phyloP scores from a whole-genome alignment of 2,888 invertebrate genomes.

The Lasioglossum oenotherae region DNA sequence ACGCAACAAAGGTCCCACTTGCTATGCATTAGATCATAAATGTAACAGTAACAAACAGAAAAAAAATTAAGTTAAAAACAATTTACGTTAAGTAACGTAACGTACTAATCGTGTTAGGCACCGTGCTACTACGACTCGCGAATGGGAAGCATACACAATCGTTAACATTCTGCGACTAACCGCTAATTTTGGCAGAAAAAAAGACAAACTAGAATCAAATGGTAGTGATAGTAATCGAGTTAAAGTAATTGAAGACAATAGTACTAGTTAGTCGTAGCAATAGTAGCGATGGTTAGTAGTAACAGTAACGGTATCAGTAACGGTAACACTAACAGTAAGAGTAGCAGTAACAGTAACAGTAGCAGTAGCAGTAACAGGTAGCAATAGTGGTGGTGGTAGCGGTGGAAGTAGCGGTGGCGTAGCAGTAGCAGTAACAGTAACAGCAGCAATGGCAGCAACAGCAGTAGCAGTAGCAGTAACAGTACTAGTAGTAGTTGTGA shows the following conservation, averaged over 20 bases:
- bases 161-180: conserved; percentile 12
- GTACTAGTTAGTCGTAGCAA: background rate
- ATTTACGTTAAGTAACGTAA: background rate
- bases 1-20: conserved; percentile 37
- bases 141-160: conserved; percentile 13
- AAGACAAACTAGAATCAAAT: conserved; percentile 1
- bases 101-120: background rate
- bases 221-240: background rate
- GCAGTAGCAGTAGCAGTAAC: too few species aligned
- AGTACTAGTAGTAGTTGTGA: background rate
- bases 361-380: background rate
- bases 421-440: background rate
- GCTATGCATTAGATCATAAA: conserved; percentile 18
- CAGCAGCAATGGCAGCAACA: background rate
- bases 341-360: background rate
- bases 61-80: background rate
- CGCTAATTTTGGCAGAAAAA: conserved; percentile 7
- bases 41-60: conserved; percentile 7
- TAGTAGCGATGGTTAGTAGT: background rate
- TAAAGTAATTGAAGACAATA: background rate
- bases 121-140: conserved; percentile 14
- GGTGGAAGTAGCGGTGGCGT: background rate
- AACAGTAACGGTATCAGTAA: background rate
- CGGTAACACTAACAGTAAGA: too few species aligned
- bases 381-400: background rate